Evolutionary conservation across 2,797 vertebrate genomes (phyloP).

Genomic region (Mus spretus): DNA sequence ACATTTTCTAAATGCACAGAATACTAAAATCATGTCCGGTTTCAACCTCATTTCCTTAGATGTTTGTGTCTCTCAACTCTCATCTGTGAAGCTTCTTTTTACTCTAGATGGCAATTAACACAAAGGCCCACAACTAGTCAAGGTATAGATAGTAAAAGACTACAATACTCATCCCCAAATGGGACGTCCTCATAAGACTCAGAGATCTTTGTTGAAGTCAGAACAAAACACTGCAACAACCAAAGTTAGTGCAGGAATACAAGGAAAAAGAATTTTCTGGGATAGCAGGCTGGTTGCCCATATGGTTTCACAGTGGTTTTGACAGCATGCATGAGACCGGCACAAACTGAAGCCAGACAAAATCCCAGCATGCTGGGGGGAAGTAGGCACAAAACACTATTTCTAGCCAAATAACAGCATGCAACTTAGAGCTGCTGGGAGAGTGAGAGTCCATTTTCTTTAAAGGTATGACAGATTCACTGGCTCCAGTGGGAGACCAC

Average conservation of each 20-base stretch:
- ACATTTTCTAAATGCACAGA: background rate
- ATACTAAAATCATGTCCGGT: no score
- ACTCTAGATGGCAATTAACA: background rate
- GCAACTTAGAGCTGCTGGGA: background rate
- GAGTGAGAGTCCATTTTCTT: background rate
- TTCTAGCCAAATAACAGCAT: background rate
- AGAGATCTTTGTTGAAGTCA: background rate
- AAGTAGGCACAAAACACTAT: background rate
- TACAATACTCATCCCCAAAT: background rate
- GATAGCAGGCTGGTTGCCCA: background rate
- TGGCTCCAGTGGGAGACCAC: background rate
- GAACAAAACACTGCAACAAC: no score
- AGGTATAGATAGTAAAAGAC: background rate
- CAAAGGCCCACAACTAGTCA: background rate
- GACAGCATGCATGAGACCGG: background rate
- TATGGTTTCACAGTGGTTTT: background rate
- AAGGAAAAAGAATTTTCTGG: background rate
- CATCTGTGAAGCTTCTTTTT: background rate
- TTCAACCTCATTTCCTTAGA: background rate
- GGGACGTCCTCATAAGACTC: no score
- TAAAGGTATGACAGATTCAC: background rate
- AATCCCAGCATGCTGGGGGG: background rate
- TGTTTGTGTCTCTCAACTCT: background rate
- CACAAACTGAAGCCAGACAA: background rate
- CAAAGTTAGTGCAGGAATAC: background rate